These are phyloP conservation scores for Drosophila prostipennis DNA, from an alignment of 2,888 invertebrate genomes.

Conservation along the genomic window DNA sequence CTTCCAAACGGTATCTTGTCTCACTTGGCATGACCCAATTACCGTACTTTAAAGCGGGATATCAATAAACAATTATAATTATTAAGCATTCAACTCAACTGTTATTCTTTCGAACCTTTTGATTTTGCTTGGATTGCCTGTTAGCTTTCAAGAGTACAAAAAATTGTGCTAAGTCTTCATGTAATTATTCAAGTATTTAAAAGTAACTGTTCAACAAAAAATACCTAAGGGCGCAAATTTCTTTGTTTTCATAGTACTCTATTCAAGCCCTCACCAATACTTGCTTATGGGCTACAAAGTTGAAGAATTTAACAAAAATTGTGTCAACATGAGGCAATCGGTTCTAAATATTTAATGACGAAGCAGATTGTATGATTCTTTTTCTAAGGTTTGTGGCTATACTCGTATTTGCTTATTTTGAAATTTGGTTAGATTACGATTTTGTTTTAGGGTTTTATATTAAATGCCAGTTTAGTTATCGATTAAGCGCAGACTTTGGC, in stretches of 20 bases:
- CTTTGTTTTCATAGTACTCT: constrained; percentile 27
- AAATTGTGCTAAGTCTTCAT: constrained; percentile 38
- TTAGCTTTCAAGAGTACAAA: constrained; percentile 25
- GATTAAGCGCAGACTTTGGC: constrained; percentile 43
- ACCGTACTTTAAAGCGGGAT: constrained; percentile 20
- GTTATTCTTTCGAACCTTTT: constrained; percentile 16
- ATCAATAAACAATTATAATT: constrained; percentile 16
- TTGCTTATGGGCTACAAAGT: neutral
- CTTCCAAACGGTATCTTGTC: constrained; percentile 11
- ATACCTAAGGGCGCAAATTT: constrained; percentile 17
- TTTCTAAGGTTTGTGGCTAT: constrained; percentile 43
- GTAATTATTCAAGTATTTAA: constrained; percentile 23
- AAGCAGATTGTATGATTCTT: constrained; percentile 26
- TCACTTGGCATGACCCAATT: constrained; percentile 10
- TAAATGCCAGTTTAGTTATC: constrained; percentile 41
- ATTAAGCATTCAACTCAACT: constrained; percentile 9
- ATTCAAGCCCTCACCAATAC: neutral
- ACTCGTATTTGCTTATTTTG: constrained; percentile 33
- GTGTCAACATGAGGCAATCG: constrained; percentile 16
- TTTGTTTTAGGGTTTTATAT: constrained; percentile 25
- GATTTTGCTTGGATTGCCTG: constrained; percentile 26
- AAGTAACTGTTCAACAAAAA: constrained; percentile 37
- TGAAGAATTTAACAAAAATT: constrained; percentile 24
- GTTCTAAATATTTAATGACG: neutral
- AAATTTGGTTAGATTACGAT: constrained; percentile 48